Base-by-base conservation (phyloP, 2,888 invertebrate genomes). In the Poecilobothrus nobilitatus region DNA sequence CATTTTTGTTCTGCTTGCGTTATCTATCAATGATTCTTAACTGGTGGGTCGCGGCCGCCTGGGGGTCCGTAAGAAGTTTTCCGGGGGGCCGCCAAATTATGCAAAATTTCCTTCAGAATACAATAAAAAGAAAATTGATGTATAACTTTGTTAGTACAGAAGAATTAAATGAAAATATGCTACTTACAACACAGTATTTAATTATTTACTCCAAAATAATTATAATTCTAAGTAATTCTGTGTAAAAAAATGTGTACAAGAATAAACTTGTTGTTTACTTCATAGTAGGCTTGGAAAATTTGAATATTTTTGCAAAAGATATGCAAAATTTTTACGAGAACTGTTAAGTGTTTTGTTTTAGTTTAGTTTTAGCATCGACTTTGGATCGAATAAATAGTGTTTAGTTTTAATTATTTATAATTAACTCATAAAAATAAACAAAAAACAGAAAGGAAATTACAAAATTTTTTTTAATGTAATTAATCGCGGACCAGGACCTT, bases 21-120 rank as follows among this genome's bases (percentile, higher is more conserved):
- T n/a, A n/a, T n/a, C n/a, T n/a, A n/a, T n/a, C 63, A 61, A n/a
- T 61, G 61, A n/a, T 61, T 61, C n/a, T 61, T 61, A 61, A 61
- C 61, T 5, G 61, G 61, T 8, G 61, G n/a, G n/a, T n/a, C 61
- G 61, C 61, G 61, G n/a, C n/a, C n/a, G n/a, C n/a, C n/a, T n/a
- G n/a, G n/a, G n/a, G n/a, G n/a, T n/a, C n/a, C n/a, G 61, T n/a
- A 18, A 61, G n/a, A 34, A 34, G 34, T 34, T 34, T 34, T n/a
- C n/a, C n/a, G n/a, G n/a, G n/a, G n/a, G n/a, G n/a, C n/a, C n/a
- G n/a, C n/a, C n/a, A n/a, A n/a, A 61, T 61, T 61, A 18, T n/a
- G 61, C 18, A 18, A 18, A 61, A 61, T 61, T 61, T 61, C 6
- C 61, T 61, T 61, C 61, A 61, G 61, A 61, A 61, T 61, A 61